Base-by-base conservation (phyloP, 37 sponge, comb jelly and placozoan genomes). In the Ianthella basta region DNA sequence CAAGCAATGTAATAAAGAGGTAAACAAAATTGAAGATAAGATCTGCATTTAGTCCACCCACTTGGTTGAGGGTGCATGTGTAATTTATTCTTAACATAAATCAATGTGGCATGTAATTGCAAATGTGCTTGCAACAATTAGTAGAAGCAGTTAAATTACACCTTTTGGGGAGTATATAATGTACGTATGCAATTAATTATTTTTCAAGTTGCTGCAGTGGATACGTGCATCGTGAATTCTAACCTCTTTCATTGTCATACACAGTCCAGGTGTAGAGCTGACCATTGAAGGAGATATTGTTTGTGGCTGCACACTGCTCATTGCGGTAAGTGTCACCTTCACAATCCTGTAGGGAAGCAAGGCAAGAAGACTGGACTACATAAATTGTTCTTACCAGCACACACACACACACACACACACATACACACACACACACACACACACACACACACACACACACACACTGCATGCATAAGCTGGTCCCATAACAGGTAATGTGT, bases 241-340 rank as follows among this genome's bases (percentile, higher is more conserved):
- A 36, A 82, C 67, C 29, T 27, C 32, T 44, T 44, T 44, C 50
- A 44, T 44, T 44, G 98, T 95, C 0, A 97, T 95, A 54, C 86
- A 90, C 36, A 95, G 94, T 12, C 83, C 87, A 30, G 91, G 50
- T 44, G 50, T 97, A 18, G 98, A 95, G n/a, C 92, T 95, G 88
- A 89, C 92, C 82, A 90, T 96, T 73, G 97, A 94, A 18, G 81
- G 80, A 79, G 93, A 92, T 4, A 85, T 82, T 86, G 97, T 93
- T 20, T 94, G 90, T 50, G 97, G 97, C 25, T 93, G 97, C 66
- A 79, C 89, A 70, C 97, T 92, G 0, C 91, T 93, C 88, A 96
- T 96, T 94, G 97, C 97, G 19, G 92, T 92, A 83, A 89, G 93
- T 90, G 38, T 19, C 40, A 1, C 23, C 8, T 12, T 3, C 50